Evolutionary conservation across 2,888 invertebrate species (phyloP), one percentile per base, ranked within the genome.

Genomic region (Darwinula stevensoni): DNA sequence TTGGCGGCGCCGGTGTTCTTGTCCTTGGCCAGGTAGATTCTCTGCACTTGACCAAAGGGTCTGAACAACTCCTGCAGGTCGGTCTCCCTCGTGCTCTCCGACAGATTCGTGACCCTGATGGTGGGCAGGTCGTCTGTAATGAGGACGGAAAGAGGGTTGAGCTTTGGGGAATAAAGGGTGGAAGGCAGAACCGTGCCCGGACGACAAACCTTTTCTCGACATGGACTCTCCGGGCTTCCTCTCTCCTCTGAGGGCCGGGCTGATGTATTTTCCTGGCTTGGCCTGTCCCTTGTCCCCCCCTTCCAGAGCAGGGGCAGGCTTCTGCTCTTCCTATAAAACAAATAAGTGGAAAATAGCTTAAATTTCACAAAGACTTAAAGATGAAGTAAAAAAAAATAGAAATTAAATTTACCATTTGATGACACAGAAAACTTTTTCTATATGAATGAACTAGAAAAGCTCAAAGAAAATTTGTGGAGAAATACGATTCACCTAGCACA

Each of bases 51-150:
- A 3, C 97, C 97, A 48, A 94, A 86, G 27, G 71, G 72, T 47
- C 75, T 72, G 34, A 97, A 94, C 34, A 97, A 59, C 42, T 91
- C 88, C 45, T 91, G 86, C 40, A 97, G 61, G 60, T 97, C 94
- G 9, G 69, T 66, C 49, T 97, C 94, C 2, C 56, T 48, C 32
- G 88, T 86, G 38, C 84, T 86, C 51, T 91, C 88, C 3, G 91
- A 86, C 31, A 97, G 59, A 55, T 97, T 97, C 9, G 91, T 86
- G 39, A 97, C 86, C 41, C 94, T 70, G 42, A 97, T 84, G 11
- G 97, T 91, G 3, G 76, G 73, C 32, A 45, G 40, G 2, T 70
- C 63, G 43, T 80, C 78, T 37, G 30, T n/a, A 18, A 18, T 18
- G 22, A 6, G n/a, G 6, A 18, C 22, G n/a, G n/a, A n/a, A n/a